These are phyloP conservation scores for Bombus superbus DNA, from an alignment of 1,140 invertebrate genomes.

Conservation along the genomic window DNA sequence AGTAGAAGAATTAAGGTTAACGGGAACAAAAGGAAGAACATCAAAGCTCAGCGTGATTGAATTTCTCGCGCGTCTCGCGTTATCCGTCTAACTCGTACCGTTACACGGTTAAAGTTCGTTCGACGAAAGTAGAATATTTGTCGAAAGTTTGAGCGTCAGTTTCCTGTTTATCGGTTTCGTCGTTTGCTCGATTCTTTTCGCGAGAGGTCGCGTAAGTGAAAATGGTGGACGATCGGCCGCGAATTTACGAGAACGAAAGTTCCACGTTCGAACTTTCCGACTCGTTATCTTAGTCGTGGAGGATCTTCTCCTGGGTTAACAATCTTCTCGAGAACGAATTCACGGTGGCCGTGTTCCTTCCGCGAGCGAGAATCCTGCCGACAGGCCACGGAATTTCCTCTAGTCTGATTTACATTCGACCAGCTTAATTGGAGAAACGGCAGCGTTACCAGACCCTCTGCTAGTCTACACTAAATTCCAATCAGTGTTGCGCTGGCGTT, in stretches of 20 bases:
- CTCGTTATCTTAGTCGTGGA: background rate
- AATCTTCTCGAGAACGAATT: slow-evolving; percentile 36
- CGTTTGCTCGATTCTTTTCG: background rate
- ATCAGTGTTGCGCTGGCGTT: slow-evolving; percentile 32
- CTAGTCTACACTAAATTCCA: slow-evolving; percentile 50
- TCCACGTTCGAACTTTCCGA: background rate
- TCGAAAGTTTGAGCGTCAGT: too few species aligned
- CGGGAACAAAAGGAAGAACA: too few species aligned
- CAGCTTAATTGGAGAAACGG: slow-evolving; percentile 54
- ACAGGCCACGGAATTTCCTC: slow-evolving; percentile 37
- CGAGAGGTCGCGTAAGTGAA: background rate
- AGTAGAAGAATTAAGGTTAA: too few species aligned
- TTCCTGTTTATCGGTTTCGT: background rate
- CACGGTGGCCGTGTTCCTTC: slow-evolving; percentile 29
- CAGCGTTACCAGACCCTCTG: slow-evolving; percentile 14
- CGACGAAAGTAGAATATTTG: too few species aligned
- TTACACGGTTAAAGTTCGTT: too few species aligned
- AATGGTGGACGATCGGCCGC: slow-evolving; percentile 2
- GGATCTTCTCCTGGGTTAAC: slow-evolving; percentile 34
- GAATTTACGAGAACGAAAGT: background rate
- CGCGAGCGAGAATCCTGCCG: slow-evolving; percentile 35
- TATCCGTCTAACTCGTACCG: too few species aligned
- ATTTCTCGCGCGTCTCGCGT: too few species aligned
- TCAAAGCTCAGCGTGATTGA: rapidly evolving
- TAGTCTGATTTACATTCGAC: slow-evolving; percentile 49